Conservation (phyloP, 1,140 invertebrate genomes). For the Gyrodactylus salaris region DNA sequence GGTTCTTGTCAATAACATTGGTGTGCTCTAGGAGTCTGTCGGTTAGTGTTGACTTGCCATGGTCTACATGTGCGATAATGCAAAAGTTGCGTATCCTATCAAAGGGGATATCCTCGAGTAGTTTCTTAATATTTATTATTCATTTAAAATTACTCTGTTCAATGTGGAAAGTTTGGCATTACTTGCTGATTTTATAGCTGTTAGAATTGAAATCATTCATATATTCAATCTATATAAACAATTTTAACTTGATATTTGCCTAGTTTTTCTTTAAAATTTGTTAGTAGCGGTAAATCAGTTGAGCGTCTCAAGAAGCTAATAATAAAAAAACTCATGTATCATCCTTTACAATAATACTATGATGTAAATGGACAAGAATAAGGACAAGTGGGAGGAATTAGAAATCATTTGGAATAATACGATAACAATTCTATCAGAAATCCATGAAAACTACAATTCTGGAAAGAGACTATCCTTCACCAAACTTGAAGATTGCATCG, state of each 20-base stretch:
- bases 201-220: no score
- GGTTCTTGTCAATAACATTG: constrained; percentile 33
- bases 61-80: constrained; percentile 85
- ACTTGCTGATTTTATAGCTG: no score
- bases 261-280: no score
- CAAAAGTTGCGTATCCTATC: constrained; percentile 48
- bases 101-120: not conserved
- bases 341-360: not conserved
- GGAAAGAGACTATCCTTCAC: not conserved
- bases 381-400: not conserved
- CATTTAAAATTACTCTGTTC: no score
- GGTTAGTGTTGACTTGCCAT: constrained; percentile 77
- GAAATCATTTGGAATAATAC: not conserved
- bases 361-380: not conserved
- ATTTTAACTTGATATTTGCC: no score
- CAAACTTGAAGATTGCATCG: not conserved
- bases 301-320: no score
- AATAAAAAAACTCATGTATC: no score
- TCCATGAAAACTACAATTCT: not conserved
- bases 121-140: no score
- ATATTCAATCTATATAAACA: no score
- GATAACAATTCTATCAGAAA: not conserved
- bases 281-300: no score
- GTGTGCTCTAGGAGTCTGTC: constrained; percentile 61
- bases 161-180: no score